Evolutionary conservation across 2,888 invertebrate species (phyloP).

Genomic region (Drosophila maculinotata): DNA sequence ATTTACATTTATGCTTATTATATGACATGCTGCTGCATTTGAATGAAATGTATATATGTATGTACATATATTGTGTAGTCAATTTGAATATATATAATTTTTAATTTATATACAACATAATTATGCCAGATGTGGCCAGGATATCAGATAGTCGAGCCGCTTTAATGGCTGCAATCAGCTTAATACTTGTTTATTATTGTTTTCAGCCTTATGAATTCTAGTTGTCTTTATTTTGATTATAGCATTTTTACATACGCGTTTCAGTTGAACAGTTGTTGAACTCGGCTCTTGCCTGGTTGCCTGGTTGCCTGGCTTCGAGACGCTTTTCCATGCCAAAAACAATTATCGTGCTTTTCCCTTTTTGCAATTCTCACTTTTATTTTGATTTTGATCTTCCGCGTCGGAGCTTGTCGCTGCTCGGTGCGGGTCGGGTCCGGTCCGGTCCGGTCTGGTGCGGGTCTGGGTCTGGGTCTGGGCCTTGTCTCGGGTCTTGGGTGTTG

Average conservation of each 20-base stretch:
- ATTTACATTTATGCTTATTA: no score
- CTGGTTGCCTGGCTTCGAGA: conserved; percentile 39
- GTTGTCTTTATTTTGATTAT: conserved; percentile 57
- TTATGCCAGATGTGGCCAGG: background rate
- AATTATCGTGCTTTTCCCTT: conserved; percentile 42
- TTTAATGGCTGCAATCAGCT: background rate
- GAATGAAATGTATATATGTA: background rate
- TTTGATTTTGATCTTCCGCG: conserved; percentile 47
- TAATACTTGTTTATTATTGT: conserved; percentile 16
- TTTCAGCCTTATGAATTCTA: conserved; percentile 15
- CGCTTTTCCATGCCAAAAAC: conserved; percentile 38
- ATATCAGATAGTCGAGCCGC: conserved; percentile 8
- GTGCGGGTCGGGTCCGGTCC: no score
- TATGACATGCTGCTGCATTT: no score
- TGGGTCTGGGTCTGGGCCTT: conserved; percentile 18
- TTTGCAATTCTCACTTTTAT: conserved; percentile 49
- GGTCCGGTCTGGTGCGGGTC: no score
- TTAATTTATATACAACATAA: no score
- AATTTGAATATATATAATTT: no score
- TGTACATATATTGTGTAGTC: background rate
- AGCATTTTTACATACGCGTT: conserved; percentile 24
- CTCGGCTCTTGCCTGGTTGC: conserved; percentile 29
- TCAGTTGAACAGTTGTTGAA: conserved; percentile 5
- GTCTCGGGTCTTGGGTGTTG: conserved; percentile 60
- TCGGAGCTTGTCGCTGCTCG: conserved; percentile 23